Conservation (phyloP, 2,888 invertebrate genomes). For the Orchesellides sinensis region DNA sequence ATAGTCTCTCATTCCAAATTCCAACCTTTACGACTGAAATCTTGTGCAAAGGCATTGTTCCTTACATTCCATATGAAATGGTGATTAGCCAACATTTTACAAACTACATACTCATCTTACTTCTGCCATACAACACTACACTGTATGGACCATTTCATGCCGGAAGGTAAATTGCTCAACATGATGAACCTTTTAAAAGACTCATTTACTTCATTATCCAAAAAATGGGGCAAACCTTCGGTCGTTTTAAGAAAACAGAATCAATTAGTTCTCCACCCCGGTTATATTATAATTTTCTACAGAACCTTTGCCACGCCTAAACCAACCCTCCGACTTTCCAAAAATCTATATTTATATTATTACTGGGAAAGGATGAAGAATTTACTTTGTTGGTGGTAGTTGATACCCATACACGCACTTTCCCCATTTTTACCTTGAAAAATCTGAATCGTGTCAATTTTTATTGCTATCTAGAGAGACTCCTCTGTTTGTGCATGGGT, state of each 20-base stretch:
- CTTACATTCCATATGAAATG: background rate
- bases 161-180: conserved; percentile 7
- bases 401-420: background rate
- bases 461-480: conserved; percentile 17
- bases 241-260: conserved; percentile 3
- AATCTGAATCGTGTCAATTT: conserved; percentile 20
- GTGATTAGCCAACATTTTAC: conserved; percentile 11
- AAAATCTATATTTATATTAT: too few species aligned
- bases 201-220: conserved; percentile 4
- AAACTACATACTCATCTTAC: too few species aligned
- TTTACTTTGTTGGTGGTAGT: background rate
- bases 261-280: background rate
- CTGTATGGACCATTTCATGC: background rate
- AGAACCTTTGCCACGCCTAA: too few species aligned
- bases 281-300: background rate
- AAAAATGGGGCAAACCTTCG: too few species aligned
- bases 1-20: background rate
- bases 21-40: too few species aligned
- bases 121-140: background rate
- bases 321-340: too few species aligned
- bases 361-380: too few species aligned
- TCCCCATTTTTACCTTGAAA: conserved; percentile 7
- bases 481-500: background rate
- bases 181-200: background rate
- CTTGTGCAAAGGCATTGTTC: too few species aligned